A percentile compares a stretch with the other conserved stretches of the same genome.
Evolutionary conservation across 2,888 invertebrate genomes (phyloP).

Genomic region (Theretra japonica): DNA sequence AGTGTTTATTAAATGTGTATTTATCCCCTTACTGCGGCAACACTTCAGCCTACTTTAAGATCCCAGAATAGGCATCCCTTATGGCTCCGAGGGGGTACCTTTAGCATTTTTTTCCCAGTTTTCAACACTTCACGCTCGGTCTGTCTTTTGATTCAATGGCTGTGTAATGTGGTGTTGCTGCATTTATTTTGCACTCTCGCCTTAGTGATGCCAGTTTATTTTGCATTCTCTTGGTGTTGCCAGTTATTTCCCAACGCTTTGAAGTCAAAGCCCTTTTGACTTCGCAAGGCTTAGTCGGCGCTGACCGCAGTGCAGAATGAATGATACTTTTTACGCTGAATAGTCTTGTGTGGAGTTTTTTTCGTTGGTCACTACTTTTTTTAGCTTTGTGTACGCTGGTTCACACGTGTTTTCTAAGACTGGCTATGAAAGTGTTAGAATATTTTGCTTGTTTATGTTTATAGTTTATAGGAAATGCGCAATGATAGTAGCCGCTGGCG

Average conservation of each 20-base stretch:
- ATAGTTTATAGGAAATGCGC: neutral
- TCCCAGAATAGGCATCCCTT: slow-evolving; percentile 74
- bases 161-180: slow-evolving; percentile 80
- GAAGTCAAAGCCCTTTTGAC: slow-evolving; percentile 82
- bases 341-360: slow-evolving; percentile 57
- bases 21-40: slow-evolving; percentile 2
- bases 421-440: neutral
- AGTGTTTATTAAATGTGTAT: slow-evolving; percentile 10
- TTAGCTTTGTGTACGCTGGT: slow-evolving; percentile 35
- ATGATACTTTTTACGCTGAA: slow-evolving; percentile 73
- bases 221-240: slow-evolving; percentile 75
- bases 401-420: slow-evolving; percentile 13
- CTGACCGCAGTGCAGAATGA: slow-evolving; percentile 74
- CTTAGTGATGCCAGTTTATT: slow-evolving; percentile 71
- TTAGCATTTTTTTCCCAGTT: slow-evolving; percentile 79
- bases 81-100: slow-evolving; percentile 60
- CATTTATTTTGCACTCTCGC: slow-evolving; percentile 83
- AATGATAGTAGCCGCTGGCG: slow-evolving; percentile 30
- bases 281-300: slow-evolving; percentile 63
- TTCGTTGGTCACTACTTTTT: slow-evolving; percentile 49
- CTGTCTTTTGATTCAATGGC: slow-evolving; percentile 83
- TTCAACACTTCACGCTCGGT: slow-evolving; percentile 81
- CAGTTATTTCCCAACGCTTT: slow-evolving; percentile 77
- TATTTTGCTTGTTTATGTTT: neutral
- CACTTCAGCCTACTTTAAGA: slow-evolving; percentile 44